Evolutionary conservation across 2,888 invertebrate species (phyloP).

Genomic region (Cosmorhoe ocellata): DNA sequence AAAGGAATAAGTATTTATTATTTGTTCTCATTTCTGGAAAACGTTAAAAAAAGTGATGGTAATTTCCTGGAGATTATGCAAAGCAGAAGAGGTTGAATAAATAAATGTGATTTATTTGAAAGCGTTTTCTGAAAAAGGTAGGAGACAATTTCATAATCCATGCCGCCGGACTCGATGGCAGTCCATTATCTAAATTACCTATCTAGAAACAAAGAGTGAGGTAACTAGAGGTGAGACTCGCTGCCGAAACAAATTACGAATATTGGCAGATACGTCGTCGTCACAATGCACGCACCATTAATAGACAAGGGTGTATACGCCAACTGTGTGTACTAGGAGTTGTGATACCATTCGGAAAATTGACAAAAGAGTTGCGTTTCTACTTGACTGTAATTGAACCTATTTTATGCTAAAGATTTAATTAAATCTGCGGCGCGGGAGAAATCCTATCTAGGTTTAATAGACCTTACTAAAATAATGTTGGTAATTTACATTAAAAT

Average conservation of each 20-base stretch:
- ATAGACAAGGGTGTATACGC: too few relatives aligned
- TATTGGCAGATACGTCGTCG: too few relatives aligned
- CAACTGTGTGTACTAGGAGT: too few relatives aligned
- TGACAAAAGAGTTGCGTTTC: background rate
- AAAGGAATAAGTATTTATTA: constrained; percentile 2
- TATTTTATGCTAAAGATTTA: constrained; percentile 47
- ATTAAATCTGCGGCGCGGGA: constrained; percentile 50
- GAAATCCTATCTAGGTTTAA: constrained; percentile 14
- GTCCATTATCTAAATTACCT: constrained; percentile 64
- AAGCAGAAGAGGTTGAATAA: constrained; percentile 17
- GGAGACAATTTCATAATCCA: constrained; percentile 55
- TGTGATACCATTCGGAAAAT: too few relatives aligned
- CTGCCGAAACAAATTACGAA: background rate
- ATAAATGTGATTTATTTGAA: constrained; percentile 24
- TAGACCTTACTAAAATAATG: constrained; percentile 11
- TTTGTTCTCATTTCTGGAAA: background rate
- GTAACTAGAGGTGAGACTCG: constrained; percentile 4
- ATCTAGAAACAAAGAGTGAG: constrained; percentile 38
- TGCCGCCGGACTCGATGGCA: constrained; percentile 43
- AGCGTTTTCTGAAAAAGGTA: constrained; percentile 47
- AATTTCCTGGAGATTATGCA: constrained; percentile 15
- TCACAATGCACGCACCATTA: too few relatives aligned
- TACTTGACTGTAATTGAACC: constrained; percentile 53
- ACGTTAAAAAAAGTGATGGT: constrained; percentile 7
- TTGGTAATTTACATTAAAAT: constrained; percentile 6